These are phyloP conservation scores for Amblyjoppa fuscipennis DNA, from an alignment of 2,888 invertebrate species.

Conservation along the genomic window DNA sequence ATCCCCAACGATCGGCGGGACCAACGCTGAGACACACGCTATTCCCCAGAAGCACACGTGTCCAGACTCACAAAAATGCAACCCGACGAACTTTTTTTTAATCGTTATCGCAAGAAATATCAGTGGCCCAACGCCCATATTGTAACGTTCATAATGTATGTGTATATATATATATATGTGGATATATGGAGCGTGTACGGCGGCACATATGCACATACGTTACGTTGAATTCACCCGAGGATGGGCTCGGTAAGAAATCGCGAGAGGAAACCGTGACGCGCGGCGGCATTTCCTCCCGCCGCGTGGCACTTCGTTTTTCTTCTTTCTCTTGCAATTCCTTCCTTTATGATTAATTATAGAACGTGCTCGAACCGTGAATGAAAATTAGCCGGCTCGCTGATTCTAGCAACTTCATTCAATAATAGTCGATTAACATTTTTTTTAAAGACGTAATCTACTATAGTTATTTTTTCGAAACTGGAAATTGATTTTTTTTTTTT, in stretches of 20 bases:
- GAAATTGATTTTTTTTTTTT: not conserved
- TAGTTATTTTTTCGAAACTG: too few relatives aligned
- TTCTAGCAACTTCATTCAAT: not conserved
- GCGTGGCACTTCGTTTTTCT: constrained; percentile 51
- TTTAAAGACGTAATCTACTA: not conserved
- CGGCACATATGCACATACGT: constrained; percentile 30
- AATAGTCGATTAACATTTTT: not conserved
- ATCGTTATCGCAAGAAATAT: constrained; percentile 53
- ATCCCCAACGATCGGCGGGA: constrained; percentile 67
- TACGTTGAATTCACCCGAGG: constrained; percentile 46
- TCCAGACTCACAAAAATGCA: constrained; percentile 81
- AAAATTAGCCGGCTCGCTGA: not conserved
- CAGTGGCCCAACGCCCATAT: constrained; percentile 59
- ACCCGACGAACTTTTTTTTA: constrained; percentile 61
- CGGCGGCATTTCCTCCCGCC: constrained; percentile 61
- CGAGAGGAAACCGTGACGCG: constrained; percentile 54
- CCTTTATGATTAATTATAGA: constrained; percentile 30
- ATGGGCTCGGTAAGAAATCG: constrained; percentile 31
- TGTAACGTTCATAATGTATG: constrained; percentile 20
- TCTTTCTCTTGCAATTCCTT: not conserved
- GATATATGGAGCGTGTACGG: not conserved
- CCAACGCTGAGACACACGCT: constrained; percentile 76
- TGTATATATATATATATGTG: not conserved
- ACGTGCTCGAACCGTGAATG: constrained; percentile 28
- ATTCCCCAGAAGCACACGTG: constrained; percentile 78